A percentile compares a stretch with the other conserved stretches of the same genome.
Evolutionary conservation across 2,888 invertebrate species (phyloP).

Genomic region (Strigamia crassipes): DNA sequence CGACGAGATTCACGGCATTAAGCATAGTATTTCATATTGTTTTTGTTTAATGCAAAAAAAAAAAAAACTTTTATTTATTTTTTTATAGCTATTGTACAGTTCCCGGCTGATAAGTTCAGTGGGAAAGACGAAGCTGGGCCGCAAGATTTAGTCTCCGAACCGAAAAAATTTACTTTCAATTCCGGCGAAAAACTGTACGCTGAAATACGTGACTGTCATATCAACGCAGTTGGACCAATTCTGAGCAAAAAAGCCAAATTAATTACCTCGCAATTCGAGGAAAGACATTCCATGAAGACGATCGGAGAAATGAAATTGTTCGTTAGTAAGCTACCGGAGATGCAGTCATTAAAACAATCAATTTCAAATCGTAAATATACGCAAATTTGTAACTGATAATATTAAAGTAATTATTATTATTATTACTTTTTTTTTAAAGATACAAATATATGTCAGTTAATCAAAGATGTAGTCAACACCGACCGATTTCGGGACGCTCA

Average conservation of each 20-base stretch:
- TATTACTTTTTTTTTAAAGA: constrained; percentile 57
- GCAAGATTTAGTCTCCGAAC: constrained; percentile 67
- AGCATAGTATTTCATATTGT: constrained; percentile 64
- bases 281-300: constrained; percentile 78
- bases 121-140: constrained; percentile 67
- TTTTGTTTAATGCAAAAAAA: background rate
- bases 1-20: constrained; percentile 91
- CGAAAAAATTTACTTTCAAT: constrained; percentile 78
- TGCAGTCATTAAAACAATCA: constrained; percentile 83
- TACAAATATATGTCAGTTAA: constrained; percentile 89
- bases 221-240: constrained; percentile 84
- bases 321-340: constrained; percentile 83
- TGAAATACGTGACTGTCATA: constrained; percentile 89
- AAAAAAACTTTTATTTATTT: too few relatives aligned
- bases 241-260: constrained; percentile 84
- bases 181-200: constrained; percentile 86
- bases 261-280: constrained; percentile 78
- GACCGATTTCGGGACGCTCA: constrained; percentile 78
- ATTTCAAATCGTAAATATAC: constrained; percentile 64
- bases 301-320: constrained; percentile 95
- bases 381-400: background rate
- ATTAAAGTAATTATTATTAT: background rate
- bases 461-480: constrained; percentile 80
- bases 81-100: constrained; percentile 70
- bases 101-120: constrained; percentile 84